Percentiles rank a stretch among this genome's conserved stretches.
Evolutionary conservation across 2,113 vertebrate genomes (phyloP).

Genomic region (Mionectes macconnelli): DNA sequence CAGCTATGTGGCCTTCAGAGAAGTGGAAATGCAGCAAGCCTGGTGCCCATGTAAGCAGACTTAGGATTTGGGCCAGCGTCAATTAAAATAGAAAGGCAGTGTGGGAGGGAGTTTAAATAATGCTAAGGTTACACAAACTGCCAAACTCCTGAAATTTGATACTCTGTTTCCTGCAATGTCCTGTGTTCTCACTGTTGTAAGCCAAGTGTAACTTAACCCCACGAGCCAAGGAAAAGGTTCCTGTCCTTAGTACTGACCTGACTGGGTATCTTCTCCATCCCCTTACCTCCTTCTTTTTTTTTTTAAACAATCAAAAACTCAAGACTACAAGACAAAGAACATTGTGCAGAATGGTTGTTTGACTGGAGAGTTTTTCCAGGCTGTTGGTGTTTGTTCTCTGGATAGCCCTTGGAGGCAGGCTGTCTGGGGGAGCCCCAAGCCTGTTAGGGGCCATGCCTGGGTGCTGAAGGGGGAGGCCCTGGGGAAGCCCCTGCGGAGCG

Average conservation of each 20-base stretch:
- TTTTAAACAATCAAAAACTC: background rate
- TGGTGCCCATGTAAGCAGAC: background rate
- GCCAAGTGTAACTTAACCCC: background rate
- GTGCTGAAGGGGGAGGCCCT: fast-evolving
- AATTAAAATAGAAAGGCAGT: background rate
- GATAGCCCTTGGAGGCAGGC: fast-evolving
- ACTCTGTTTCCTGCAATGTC: conserved; percentile 26
- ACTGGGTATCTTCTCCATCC: background rate
- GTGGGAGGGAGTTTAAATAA: conserved; percentile 33
- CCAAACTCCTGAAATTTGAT: conserved; percentile 32
- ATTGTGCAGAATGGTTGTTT: background rate
- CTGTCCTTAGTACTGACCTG: background rate
- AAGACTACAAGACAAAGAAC: too few relatives aligned
- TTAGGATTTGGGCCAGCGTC: background rate
- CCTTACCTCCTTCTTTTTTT: background rate
- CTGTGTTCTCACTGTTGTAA: conserved; percentile 14
- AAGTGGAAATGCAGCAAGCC: background rate
- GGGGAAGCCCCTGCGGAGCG: fast-evolving
- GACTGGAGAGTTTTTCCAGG: background rate
- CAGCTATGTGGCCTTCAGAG: background rate
- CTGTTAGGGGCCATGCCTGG: fast-evolving
- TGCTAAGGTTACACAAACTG: conserved; percentile 17
- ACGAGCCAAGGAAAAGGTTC: background rate
- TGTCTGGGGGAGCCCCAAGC: background rate
- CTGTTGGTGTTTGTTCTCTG: background rate